Percentiles rank a stretch among this genome's conserved stretches.
phyloP scores from a whole-genome alignment of 2,888 invertebrate species.

The Pseudanteris insignis region DNA sequence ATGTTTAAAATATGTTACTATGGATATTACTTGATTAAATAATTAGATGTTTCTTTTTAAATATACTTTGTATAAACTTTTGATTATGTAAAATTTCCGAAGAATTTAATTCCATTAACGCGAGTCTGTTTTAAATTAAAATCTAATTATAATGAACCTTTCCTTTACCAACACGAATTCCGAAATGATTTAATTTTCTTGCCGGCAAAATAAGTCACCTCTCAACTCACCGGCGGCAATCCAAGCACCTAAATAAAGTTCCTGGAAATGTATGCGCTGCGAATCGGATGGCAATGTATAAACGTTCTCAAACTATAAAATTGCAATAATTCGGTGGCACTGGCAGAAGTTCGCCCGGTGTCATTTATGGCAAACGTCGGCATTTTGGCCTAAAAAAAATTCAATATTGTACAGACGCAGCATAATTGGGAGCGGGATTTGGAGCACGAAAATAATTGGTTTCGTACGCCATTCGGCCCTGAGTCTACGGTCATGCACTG shows the following conservation, averaged over 20 bases:
- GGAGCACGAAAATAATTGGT: slow-evolving; percentile 63
- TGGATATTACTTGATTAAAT: too few species aligned
- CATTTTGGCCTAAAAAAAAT: slow-evolving; percentile 38
- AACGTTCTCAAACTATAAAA: slow-evolving; percentile 20
- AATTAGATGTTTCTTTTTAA: too few species aligned
- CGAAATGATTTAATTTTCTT: not conserved
- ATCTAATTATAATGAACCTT: too few species aligned
- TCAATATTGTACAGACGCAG: slow-evolving; percentile 39
- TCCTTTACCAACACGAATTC: too few species aligned
- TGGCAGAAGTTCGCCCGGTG: slow-evolving; percentile 18
- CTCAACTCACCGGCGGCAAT: not conserved
- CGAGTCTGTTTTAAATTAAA: too few species aligned
- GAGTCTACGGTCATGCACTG: slow-evolving; percentile 44
- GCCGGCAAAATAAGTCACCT: too few species aligned
- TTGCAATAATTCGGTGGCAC: slow-evolving; percentile 21
- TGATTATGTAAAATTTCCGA: too few species aligned
- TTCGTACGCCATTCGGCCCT: slow-evolving; percentile 48
- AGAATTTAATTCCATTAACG: too few species aligned
- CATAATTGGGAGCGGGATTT: slow-evolving; percentile 61
- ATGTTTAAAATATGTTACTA: too few species aligned
- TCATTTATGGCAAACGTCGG: slow-evolving; percentile 39
- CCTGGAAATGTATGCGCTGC: not conserved
- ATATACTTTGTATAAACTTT: too few species aligned
- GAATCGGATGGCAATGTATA: slow-evolving; percentile 7
- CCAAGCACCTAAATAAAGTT: not conserved